phyloP scores from a whole-genome alignment of 37 sponge, comb jelly and placozoan genomes.

The Agelas oroides region DNA sequence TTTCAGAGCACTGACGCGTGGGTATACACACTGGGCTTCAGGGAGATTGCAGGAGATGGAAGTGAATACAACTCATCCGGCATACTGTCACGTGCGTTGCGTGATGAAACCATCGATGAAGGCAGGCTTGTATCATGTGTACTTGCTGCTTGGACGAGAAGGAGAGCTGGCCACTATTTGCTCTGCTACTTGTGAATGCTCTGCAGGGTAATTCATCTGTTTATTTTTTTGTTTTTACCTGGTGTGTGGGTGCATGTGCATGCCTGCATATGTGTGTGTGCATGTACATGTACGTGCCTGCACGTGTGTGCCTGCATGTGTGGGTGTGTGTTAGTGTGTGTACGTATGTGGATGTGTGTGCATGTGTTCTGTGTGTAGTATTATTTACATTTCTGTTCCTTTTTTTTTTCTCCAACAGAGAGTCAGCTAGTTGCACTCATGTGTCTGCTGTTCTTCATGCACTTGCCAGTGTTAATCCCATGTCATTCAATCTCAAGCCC shows the following conservation, averaged over 20 bases:
- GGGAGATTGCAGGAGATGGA: not conserved
- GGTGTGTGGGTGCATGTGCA: too few species aligned
- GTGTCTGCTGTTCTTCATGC: constrained; percentile 69
- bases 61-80: not conserved
- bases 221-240: too few species aligned
- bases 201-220: too few species aligned
- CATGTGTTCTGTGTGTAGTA: not conserved
- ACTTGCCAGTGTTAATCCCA: constrained; percentile 1
- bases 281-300: too few species aligned
- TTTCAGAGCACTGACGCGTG: constrained; percentile 61
- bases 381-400: too few species aligned
- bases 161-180: constrained; percentile 37
- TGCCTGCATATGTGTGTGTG: too few species aligned
- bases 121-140: constrained; percentile 36
- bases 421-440: constrained; percentile 67
- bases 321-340: too few species aligned
- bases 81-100: constrained; percentile 53
- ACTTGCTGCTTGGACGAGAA: constrained; percentile 33
- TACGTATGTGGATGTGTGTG: constrained; percentile 18
- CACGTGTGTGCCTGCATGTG: constrained; percentile 27
- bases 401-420: constrained; percentile 9
- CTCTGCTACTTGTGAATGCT: constrained; percentile 66
- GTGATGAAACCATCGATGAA: constrained; percentile 60
- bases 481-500: too few species aligned
- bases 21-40: constrained; percentile 49